These are phyloP conservation scores for Drosophila parabipectinata DNA, from an alignment of 1,140 invertebrate genomes.

Conservation along the genomic window DNA sequence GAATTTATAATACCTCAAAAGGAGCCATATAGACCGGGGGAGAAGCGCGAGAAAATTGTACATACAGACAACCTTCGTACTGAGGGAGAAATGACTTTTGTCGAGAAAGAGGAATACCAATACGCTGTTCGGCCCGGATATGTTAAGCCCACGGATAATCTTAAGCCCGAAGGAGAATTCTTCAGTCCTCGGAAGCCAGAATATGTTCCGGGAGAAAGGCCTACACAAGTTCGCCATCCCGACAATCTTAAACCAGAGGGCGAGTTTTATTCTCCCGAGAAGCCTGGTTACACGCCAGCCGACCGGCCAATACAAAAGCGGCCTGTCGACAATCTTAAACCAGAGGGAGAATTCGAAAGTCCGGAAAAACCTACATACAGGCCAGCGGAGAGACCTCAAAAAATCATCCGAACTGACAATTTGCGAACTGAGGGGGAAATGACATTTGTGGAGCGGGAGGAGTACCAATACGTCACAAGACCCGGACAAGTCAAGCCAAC, in stretches of 20 bases:
- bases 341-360: slow-evolving; percentile 86
- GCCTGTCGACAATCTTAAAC: slow-evolving; percentile 85
- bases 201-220: slow-evolving; percentile 64
- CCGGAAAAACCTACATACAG: slow-evolving; percentile 82
- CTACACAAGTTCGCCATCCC: slow-evolving; percentile 83
- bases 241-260: slow-evolving; percentile 88
- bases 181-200: slow-evolving; percentile 80
- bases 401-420: slow-evolving; percentile 87
- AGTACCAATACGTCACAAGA: slow-evolving; percentile 85
- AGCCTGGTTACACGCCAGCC: slow-evolving; percentile 85
- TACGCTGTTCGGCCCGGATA: slow-evolving; percentile 86
- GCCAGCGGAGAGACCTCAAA: slow-evolving; percentile 85
- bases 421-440: slow-evolving; percentile 87
- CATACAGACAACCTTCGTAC: slow-evolving; percentile 86
- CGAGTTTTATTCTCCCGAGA: slow-evolving; percentile 87
- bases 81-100: slow-evolving; percentile 85
- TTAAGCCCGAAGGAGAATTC: slow-evolving; percentile 87
- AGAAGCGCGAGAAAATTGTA: slow-evolving; percentile 63
- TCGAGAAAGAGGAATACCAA: slow-evolving; percentile 84
- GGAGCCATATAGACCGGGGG: slow-evolving; percentile 76
- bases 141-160: slow-evolving; percentile 86
- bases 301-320: slow-evolving; percentile 84
- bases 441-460: slow-evolving; percentile 83
- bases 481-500: slow-evolving; percentile 86
- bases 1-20: slow-evolving; percentile 85